Percentiles rank a stretch among this genome's conserved stretches.
Conservation (phyloP, 2,797 vertebrate species). For the Lophotriccus pileatus region DNA sequence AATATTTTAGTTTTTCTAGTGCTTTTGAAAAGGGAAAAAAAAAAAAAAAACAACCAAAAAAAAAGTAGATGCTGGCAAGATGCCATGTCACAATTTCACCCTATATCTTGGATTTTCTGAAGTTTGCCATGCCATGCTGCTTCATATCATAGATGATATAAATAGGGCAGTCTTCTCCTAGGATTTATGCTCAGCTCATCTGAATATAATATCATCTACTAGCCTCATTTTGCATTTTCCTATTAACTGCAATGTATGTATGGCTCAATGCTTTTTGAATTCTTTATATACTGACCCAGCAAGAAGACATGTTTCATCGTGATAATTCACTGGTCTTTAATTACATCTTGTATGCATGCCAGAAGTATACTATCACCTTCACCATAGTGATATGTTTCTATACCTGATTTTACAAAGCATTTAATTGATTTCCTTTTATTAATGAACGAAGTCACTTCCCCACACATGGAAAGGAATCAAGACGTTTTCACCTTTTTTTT, state of each 20-base stretch:
- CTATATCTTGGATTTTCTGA: not conserved
- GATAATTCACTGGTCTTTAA: not conserved
- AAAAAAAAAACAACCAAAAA: not conserved
- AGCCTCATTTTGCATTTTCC: not conserved
- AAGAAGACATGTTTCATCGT: not conserved
- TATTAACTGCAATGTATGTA: not conserved
- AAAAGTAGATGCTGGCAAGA: not conserved
- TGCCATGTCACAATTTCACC: not conserved
- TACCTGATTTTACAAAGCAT: not conserved
- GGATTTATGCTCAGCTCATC: not conserved
- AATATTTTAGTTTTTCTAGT: not conserved
- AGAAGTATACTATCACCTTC: not conserved
- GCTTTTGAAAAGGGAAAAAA: not conserved
- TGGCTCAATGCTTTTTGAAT: not conserved
- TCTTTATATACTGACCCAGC: not conserved
- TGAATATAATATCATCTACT: not conserved
- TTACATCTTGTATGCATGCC: not conserved
- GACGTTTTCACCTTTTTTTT: not conserved
- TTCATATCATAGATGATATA: not conserved
- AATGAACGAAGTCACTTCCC: not conserved
- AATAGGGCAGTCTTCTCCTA: not conserved
- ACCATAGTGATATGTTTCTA: not conserved
- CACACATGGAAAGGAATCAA: not conserved
- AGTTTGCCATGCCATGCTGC: not conserved
- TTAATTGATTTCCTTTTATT: not conserved